Evolutionary conservation across 2,888 invertebrate species (phyloP).

Genomic region (Orchestes rusci): DNA sequence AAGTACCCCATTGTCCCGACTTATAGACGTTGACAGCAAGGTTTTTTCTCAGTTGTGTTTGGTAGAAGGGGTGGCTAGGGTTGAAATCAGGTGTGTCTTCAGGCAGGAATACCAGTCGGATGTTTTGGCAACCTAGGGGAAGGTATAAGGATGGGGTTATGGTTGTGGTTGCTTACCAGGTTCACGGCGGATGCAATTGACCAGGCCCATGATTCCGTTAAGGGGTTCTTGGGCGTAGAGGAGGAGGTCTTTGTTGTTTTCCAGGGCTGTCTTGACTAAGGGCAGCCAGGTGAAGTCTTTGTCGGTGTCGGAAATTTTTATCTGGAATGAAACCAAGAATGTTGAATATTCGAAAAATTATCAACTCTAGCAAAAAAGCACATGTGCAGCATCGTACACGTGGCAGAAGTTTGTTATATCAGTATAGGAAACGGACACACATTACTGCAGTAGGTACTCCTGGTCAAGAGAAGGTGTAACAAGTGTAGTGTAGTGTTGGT

Average conservation of each 20-base stretch:
- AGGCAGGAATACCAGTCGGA: conserved; percentile 46
- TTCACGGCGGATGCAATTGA: conserved; percentile 61
- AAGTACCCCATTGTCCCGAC: conserved; percentile 54
- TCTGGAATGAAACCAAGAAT: too few relatives aligned
- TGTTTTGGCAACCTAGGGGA: conserved; percentile 35
- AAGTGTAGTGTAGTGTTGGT: too few relatives aligned
- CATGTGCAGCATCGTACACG: too few relatives aligned
- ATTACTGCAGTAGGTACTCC: too few relatives aligned
- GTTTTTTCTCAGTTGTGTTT: conserved; percentile 60
- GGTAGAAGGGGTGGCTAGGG: conserved; percentile 49
- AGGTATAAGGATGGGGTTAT: too few relatives aligned
- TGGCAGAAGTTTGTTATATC: too few relatives aligned
- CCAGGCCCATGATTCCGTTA: conserved; percentile 75
- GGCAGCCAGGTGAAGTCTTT: conserved; percentile 46
- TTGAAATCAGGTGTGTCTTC: conserved; percentile 60
- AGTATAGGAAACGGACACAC: too few relatives aligned
- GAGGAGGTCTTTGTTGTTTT: conserved; percentile 50
- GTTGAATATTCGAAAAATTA: too few relatives aligned
- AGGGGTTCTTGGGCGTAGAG: conserved; percentile 56
- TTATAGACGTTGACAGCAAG: conserved; percentile 72
- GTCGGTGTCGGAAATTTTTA: conserved; percentile 14
- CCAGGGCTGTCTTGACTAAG: conserved; percentile 37
- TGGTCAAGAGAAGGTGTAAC: too few relatives aligned
- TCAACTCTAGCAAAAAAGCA: too few relatives aligned
- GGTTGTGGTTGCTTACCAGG: conserved; percentile 34